Evolutionary conservation across 2,113 vertebrate species (phyloP), one percentile per base, ranked within the genome.

Genomic region (Climacteris rufus): DNA sequence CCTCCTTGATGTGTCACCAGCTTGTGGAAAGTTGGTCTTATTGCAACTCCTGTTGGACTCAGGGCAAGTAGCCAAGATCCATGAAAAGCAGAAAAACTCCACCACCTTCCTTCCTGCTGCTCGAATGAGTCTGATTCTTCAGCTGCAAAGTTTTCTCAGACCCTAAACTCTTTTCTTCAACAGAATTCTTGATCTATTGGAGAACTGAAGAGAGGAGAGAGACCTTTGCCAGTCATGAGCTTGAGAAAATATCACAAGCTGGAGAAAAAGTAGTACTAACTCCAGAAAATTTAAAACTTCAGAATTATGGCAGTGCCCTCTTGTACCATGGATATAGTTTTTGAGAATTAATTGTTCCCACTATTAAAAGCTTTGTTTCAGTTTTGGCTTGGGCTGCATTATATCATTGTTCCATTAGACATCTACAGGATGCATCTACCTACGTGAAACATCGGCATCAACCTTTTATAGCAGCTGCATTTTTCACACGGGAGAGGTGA

Each of bases 61-160:
- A 35, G 14, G 23, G n/a, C 68, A 86, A 52, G 30, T 74, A 70
- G 50, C 63, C 37, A 80, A 61, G 25, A 57, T 59, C 45, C 45
- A 25, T 15, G 42, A 80, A 76, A 39, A 77, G 39, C 70, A 61
- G 45, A 65, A 90, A 61, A 45, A 61, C 7, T 16, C 4, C 49
- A 56, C 17, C 4, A 0, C 54, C 15, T 63, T 94, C 7, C 20
- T 88, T 16, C 13, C 19, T 1, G 0, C 6, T 80, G 9, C 40
- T 54, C n/a, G n/a, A n/a, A n/a, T n/a, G n/a, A 37, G 23, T 75
- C 30, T 13, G 31, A 77, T 71, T 71, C 39, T 75, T 82, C 49
- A 56, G 3, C n/a, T 65, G 25, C 25, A 72, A 75, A 63, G 25
- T 52, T 28, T 79, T 93, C 49, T 76, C 57, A 49, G n/a, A 57